Conservation (phyloP, 2,797 vertebrate species). For the Micrastur ruficollis region DNA sequence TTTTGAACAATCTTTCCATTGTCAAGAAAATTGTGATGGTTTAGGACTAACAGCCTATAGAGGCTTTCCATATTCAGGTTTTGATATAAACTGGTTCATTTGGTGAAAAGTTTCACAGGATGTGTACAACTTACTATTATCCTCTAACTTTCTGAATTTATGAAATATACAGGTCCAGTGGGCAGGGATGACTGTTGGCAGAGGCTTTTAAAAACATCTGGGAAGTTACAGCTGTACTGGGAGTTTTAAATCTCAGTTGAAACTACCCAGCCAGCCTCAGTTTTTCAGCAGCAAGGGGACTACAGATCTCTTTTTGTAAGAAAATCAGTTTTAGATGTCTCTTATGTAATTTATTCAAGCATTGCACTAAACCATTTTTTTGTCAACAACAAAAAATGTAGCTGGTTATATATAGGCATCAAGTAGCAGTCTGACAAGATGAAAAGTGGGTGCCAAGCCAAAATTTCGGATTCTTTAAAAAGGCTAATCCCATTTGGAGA, state of each 20-base stretch:
- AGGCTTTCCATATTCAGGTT: background rate
- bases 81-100: background rate
- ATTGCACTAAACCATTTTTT: background rate
- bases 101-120: background rate
- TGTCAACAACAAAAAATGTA: background rate
- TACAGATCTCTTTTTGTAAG: conserved; percentile 15
- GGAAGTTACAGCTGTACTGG: conserved; percentile 26
- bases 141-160: background rate
- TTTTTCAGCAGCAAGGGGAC: background rate
- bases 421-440: background rate
- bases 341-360: background rate
- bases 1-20: background rate
- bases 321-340: conserved; percentile 23
- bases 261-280: background rate
- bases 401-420: background rate
- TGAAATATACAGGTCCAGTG: background rate
- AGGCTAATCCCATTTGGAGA: background rate
- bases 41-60: background rate
- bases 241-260: conserved; percentile 34
- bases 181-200: background rate
- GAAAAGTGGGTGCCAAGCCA: background rate
- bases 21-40: background rate
- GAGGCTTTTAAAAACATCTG: conserved; percentile 40
- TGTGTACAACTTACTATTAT: background rate
- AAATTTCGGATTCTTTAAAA: background rate